Evolutionary conservation across 2,797 vertebrate genomes (phyloP), one percentile per base, ranked within the genome.

Genomic region (Callimico goeldii): DNA sequence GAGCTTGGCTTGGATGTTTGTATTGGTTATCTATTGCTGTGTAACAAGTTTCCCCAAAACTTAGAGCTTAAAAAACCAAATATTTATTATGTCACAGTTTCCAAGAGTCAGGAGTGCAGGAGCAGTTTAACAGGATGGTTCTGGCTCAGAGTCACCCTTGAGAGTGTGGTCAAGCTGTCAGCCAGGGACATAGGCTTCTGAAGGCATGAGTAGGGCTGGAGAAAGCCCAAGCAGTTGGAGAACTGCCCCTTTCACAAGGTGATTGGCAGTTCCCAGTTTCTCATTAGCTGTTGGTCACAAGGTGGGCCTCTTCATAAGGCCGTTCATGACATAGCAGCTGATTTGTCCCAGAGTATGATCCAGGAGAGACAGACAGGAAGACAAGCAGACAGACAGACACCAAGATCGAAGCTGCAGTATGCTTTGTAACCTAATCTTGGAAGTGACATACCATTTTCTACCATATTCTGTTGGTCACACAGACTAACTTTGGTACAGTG

Each of bases 41-140:
- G 5, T 94, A 95, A 92, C 81, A 83, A 94, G 77, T 48, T 36
- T 75, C 43, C n/a, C 87, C 70, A 84, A 80, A 79, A 39, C 36
- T 15, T 55, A 77, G 48, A 76, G 48, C 90, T 77, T 93, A 73
- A 84, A 58, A 26, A 81, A 81, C 26, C 55, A 52, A 84, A n/a
- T 26, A 33, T 36, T n/a, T 57, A 33, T 94, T 75, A 43, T 41
- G 76, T 61, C 6, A 3, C 24, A 14, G 14, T 55, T 80, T 87
- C 72, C 8, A 41, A 72, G 64, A 50, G 84, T 76, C 80, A 55
- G 57, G 76, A 82, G 79, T 81, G n/a, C 22, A 75, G 55, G 46
- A 89, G 9, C 43, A 48, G 72, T 39, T 73, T 86, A 67, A 52
- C 26, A 12, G 9, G 55, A 17, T 76, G 20, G n/a, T 72, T 57